Percentiles rank a stretch among this genome's conserved stretches.
Conservation (phyloP, 2,113 vertebrate genomes). For the Galemys pyrenaicus region DNA sequence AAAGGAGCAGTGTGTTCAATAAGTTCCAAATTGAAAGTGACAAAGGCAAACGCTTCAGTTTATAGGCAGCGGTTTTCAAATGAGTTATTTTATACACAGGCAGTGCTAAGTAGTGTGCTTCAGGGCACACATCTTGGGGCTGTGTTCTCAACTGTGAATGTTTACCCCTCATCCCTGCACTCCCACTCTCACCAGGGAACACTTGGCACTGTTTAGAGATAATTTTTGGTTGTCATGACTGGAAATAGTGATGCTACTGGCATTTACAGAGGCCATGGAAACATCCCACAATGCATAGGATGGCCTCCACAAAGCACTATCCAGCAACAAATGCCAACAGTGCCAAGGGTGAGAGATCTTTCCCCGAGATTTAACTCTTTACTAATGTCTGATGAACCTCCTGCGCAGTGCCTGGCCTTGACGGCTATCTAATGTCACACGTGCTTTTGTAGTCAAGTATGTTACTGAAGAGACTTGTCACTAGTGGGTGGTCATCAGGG, state of each 20-base stretch:
- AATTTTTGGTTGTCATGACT: not conserved
- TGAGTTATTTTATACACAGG: not conserved
- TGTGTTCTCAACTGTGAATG: not conserved
- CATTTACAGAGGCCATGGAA: not conserved
- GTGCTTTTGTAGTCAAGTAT: not conserved
- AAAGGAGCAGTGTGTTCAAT: constrained; percentile 49
- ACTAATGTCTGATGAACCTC: not conserved
- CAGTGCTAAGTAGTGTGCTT: not conserved
- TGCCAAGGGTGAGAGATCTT: not conserved
- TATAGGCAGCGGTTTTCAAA: constrained; percentile 31
- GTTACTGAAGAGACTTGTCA: not conserved
- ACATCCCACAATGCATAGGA: not conserved
- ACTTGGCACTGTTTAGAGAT: not conserved
- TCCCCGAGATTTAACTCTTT: not conserved
- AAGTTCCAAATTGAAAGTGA: constrained; percentile 34
- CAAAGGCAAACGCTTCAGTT: constrained; percentile 34
- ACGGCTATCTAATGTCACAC: not conserved
- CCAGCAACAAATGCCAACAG: not conserved
- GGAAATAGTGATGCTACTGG: not conserved
- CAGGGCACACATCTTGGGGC: not conserved
- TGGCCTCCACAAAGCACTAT: not conserved
- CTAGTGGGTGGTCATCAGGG: not conserved
- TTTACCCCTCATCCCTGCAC: not conserved
- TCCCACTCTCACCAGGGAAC: not conserved
- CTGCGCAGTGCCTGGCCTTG: not conserved